Percentiles rank a stretch among this genome's conserved stretches.
These are phyloP conservation scores for Chromis chromis DNA, from an alignment of 2,797 vertebrate genomes.

Conservation along the genomic window DNA sequence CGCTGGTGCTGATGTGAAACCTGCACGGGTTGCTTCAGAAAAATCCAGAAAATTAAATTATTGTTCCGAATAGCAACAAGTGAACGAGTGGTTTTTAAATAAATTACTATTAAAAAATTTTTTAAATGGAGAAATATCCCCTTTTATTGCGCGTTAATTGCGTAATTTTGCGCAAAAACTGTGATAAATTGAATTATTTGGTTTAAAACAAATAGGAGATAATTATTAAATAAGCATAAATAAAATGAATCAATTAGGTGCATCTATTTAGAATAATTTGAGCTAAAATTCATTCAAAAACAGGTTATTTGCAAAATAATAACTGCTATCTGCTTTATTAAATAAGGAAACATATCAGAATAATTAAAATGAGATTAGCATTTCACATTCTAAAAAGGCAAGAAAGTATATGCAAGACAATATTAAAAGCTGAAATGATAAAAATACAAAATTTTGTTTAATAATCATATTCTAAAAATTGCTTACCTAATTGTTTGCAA, in stretches of 20 bases:
- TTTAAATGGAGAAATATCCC: background rate
- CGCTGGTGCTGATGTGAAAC: background rate
- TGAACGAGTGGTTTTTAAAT: background rate
- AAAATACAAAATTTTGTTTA: background rate
- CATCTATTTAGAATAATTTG: background rate
- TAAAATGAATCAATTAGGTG: no score
- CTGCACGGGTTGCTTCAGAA: background rate
- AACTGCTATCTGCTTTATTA: background rate
- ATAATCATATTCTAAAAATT: no score
- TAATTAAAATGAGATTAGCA: background rate
- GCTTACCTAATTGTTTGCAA: conserved; percentile 19
- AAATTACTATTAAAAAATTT: background rate
- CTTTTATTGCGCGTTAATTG: background rate
- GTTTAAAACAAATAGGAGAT: no score
- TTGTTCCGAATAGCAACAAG: background rate
- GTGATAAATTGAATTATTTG: no score
- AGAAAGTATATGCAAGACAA: background rate
- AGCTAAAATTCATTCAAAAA: no score
- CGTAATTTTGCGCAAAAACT: background rate
- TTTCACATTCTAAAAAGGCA: background rate
- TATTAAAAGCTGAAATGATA: background rate
- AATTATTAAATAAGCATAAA: background rate
- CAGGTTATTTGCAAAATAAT: background rate
- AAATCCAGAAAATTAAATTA: background rate
- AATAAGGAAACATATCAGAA: background rate